Evolutionary conservation across 1,140 invertebrate species (phyloP).

Genomic region (Bombyx mori): DNA sequence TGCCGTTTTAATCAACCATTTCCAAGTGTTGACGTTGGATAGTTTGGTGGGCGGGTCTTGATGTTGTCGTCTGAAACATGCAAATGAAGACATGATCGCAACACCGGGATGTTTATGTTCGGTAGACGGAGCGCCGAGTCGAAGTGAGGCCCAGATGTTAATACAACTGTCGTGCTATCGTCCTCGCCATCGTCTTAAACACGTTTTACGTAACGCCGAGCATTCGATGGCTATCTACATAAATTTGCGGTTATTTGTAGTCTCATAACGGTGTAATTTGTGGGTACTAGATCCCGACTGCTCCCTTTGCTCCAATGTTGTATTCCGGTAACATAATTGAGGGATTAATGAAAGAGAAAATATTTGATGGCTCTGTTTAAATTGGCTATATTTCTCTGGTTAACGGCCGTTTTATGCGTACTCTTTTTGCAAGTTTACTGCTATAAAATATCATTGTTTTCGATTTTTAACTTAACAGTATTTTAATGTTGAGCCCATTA

Average conservation of each 20-base stretch:
- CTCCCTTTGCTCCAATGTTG: slow-evolving; percentile 32
- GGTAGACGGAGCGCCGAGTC: slow-evolving; percentile 13
- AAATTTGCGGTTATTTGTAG: slow-evolving; percentile 59
- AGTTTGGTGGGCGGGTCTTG: slow-evolving; percentile 41
- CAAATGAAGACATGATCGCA: slow-evolving; percentile 54
- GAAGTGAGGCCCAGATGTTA: slow-evolving; percentile 38
- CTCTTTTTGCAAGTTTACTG: too few species aligned
- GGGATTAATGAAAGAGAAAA: slow-evolving; percentile 20
- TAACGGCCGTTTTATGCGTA: slow-evolving; percentile 1
- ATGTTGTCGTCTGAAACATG: slow-evolving; percentile 48
- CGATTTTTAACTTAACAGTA: too few species aligned
- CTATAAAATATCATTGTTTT: too few species aligned
- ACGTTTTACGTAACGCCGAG: slow-evolving; percentile 49
- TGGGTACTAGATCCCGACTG: slow-evolving; percentile 30
- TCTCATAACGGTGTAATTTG: slow-evolving; percentile 50
- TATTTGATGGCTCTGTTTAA: slow-evolving; percentile 18
- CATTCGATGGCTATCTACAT: slow-evolving; percentile 59
- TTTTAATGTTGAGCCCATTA: too few species aligned
- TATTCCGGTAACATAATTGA: slow-evolving; percentile 35
- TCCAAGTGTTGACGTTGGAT: slow-evolving; percentile 29
- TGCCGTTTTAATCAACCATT: too few species aligned
- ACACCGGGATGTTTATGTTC: slow-evolving; percentile 41
- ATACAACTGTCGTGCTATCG: slow-evolving; percentile 43
- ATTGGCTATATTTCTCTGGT: slow-evolving; percentile 5
- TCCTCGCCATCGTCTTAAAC: slow-evolving; percentile 42